phyloP scores from a whole-genome alignment of 1,140 invertebrate species.

The Panagrolaimus sp. region DNA sequence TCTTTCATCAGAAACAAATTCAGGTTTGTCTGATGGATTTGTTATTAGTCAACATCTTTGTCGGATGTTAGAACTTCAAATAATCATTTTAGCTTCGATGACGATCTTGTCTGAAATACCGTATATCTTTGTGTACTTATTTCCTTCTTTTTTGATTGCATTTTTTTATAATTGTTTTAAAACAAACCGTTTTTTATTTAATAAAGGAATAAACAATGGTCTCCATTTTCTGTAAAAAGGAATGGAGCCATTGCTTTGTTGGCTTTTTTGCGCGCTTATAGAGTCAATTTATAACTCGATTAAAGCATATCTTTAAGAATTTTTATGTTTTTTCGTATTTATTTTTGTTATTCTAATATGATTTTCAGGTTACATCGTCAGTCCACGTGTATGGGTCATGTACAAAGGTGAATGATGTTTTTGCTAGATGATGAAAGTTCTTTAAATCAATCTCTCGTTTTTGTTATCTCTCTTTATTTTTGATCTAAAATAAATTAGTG shows the following conservation, averaged over 20 bases:
- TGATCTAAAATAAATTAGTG: background rate
- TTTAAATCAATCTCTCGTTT: too few species aligned
- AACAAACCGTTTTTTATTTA: slow-evolving; percentile 8
- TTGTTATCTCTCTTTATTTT: too few species aligned
- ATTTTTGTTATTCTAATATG: background rate
- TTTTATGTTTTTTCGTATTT: slow-evolving; percentile 15
- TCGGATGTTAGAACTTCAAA: background rate
- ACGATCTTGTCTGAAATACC: background rate
- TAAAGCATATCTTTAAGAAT: slow-evolving; percentile 20
- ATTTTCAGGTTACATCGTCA: slow-evolving; percentile 55
- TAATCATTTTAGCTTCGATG: slow-evolving; percentile 15
- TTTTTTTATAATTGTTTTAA: slow-evolving; percentile 3
- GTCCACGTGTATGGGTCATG: slow-evolving; percentile 56
- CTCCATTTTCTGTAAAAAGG: background rate
- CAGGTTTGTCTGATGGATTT: slow-evolving; percentile 38
- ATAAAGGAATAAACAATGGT: slow-evolving; percentile 4
- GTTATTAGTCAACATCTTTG: background rate
- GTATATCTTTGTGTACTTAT: background rate
- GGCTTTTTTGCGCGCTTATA: slow-evolving; percentile 6
- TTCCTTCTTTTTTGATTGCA: background rate
- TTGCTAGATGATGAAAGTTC: background rate
- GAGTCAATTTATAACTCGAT: slow-evolving; percentile 11
- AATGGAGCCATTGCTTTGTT: background rate
- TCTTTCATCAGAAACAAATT: slow-evolving; percentile 46
- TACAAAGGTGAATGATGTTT: slow-evolving; percentile 51